phyloP scores from a whole-genome alignment of 2,888 invertebrate species.

The Torymus aiolomorphi region DNA sequence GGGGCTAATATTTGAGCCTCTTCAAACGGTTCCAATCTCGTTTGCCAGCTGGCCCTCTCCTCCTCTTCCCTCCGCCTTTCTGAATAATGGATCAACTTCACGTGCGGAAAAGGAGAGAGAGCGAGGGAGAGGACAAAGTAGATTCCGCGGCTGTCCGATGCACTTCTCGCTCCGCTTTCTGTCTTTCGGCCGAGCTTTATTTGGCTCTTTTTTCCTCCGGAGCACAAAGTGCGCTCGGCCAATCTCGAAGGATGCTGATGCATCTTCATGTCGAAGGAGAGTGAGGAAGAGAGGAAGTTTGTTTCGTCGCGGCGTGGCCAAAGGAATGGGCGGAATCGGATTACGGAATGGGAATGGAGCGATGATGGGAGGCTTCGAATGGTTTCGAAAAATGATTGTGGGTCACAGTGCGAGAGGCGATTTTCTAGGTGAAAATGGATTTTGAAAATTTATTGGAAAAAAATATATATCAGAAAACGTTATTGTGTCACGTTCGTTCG shows the following conservation, averaged over 20 bases:
- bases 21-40: constrained; percentile 62
- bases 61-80: constrained; percentile 56
- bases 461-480: no score
- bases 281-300: no score
- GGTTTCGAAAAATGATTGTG: no score
- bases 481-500: no score
- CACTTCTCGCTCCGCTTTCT: constrained; percentile 3
- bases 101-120: constrained; percentile 26
- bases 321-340: no score
- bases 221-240: constrained; percentile 11
- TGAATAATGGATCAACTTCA: constrained; percentile 65
- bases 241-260: constrained; percentile 16
- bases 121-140: constrained; percentile 57
- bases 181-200: background rate
- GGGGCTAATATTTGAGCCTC: constrained; percentile 64
- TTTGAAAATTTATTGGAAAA: no score
- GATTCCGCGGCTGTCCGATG: constrained; percentile 56
- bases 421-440: no score
- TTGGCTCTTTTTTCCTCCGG: background rate
- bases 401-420: no score
- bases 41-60: constrained; percentile 61
- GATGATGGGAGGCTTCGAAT: no score
- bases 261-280: background rate
- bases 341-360: no score
- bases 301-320: no score